phyloP scores from a whole-genome alignment of 53 echinoderm and acorn worm species.

The Crossaster papposus region DNA sequence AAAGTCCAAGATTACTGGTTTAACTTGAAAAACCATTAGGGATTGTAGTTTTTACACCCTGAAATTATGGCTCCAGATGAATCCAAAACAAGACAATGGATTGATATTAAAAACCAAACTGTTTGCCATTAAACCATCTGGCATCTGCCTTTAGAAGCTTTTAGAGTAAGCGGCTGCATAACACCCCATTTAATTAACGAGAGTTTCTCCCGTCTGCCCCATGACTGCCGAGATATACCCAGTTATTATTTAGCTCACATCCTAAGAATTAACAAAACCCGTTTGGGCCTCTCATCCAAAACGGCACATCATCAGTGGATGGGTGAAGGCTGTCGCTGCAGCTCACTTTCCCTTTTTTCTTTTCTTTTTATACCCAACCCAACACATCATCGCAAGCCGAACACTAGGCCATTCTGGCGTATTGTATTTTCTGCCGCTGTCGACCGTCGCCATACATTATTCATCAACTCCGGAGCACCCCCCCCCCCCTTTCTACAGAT shows the following conservation, averaged over 20 bases:
- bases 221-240: not conserved
- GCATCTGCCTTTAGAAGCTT: not conserved
- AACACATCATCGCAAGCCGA: not conserved
- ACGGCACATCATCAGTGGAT: not conserved
- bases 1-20: no score
- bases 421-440: constrained; percentile 37
- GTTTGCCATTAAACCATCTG: not conserved
- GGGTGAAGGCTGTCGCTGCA: not conserved
- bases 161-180: not conserved
- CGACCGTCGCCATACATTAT: constrained; percentile 10
- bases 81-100: not conserved
- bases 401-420: constrained; percentile 7
- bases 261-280: not conserved
- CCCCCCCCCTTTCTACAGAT: not conserved
- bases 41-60: no score
- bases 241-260: not conserved
- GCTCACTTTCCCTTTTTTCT: not conserved
- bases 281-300: not conserved
- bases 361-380: constrained; percentile 1
- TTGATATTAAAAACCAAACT: not conserved
- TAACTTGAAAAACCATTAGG: no score
- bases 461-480: constrained; percentile 22
- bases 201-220: not conserved
- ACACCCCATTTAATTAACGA: not conserved
- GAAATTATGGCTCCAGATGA: not conserved